Evolutionary conservation across 2,888 invertebrate genomes (phyloP), one percentile per base, ranked within the genome.

Genomic region (Watsonalla binaria): DNA sequence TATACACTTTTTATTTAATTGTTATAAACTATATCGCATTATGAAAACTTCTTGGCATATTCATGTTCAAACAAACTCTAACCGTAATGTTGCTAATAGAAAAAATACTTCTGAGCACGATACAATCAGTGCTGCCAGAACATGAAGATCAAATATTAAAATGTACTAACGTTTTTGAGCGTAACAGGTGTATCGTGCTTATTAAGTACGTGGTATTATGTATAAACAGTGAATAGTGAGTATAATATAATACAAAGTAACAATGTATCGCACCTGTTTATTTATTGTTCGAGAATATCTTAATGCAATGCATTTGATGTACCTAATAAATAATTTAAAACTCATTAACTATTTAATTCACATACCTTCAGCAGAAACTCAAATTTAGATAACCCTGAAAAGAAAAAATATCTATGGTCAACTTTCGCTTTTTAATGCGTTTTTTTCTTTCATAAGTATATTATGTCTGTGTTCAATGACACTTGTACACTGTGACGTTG

Each of bases 251-350:
- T 79, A 81, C 82, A 81, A 82, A 75, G 80, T 80, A 79, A 77
- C 68, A 65, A 61, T 76, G 71, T 80, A 82, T 76, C 76, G 80
- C 82, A 82, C 79, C n/a, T 73, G 72, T 78, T 80, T 86, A 86
- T 88, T 87, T 89, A 90, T 89, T 86, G 80, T 85, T 86, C 76
- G 74, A 77, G 11, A 73, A 74, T 75, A 83, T 82, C 76, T 80
- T 76, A 82, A 86, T 88, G 86, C 86, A 83, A 84, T 86, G 87
- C 90, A 90, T 89, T 89, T 86, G 82, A 87, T 88, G 88, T 89
- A 90, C n/a, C n/a, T n/a, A n/a, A 86, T 89, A 88, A 87, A 88
- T 70, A 57, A 83, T 80, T 74, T 80, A 70, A 80, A 82, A 45
- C 34, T 52, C 7, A 39, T 14, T 47, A 46, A 55, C 51, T 53